phyloP scores from a whole-genome alignment of 2,797 vertebrate species.

The Muscicapa comitata region DNA sequence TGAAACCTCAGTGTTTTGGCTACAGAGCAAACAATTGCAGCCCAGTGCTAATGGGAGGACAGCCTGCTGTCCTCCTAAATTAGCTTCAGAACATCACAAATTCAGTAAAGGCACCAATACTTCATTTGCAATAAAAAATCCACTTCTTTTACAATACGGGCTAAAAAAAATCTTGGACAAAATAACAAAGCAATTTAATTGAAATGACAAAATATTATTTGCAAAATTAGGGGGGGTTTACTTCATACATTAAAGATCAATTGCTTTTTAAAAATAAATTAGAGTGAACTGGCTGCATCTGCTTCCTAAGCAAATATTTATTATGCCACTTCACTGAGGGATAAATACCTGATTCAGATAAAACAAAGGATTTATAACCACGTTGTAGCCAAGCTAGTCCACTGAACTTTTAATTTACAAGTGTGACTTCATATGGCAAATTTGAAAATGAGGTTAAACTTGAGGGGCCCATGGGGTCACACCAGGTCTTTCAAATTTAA shows the following conservation, averaged over 20 bases:
- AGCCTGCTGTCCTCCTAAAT: background rate
- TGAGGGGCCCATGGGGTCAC: background rate
- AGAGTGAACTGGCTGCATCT: background rate
- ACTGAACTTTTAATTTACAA: background rate
- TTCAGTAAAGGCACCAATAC: background rate
- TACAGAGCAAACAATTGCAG: background rate
- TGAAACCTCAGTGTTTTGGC: background rate
- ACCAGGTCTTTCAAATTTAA: background rate
- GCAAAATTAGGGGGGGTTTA: background rate
- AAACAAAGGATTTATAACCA: background rate
- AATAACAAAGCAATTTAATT: background rate
- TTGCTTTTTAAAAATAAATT: background rate
- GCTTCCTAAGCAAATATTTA: background rate
- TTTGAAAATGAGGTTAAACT: constrained; percentile 18
- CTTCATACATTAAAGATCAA: background rate
- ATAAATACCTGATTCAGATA: background rate
- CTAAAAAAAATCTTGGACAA: background rate
- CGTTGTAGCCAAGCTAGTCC: background rate
- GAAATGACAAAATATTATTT: background rate
- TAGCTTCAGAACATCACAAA: background rate
- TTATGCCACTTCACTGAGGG: background rate
- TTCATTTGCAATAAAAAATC: background rate
- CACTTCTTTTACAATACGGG: background rate
- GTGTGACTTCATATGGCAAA: background rate
- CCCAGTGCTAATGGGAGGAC: background rate